phyloP scores from a whole-genome alignment of 2,888 invertebrate species.

The Cylindroiulus punctatus region DNA sequence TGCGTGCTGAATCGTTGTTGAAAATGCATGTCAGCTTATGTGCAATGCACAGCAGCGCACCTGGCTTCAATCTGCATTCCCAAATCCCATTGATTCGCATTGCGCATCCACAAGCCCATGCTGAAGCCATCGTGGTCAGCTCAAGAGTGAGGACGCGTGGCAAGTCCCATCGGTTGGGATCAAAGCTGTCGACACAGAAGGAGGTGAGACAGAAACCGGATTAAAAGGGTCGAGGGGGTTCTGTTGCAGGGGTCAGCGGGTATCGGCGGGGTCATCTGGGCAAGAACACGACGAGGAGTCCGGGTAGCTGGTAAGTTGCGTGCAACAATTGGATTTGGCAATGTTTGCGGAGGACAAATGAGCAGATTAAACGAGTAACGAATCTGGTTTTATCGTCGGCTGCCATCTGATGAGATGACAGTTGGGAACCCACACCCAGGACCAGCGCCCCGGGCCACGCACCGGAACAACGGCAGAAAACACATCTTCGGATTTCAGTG shows the following conservation, averaged over 20 bases:
- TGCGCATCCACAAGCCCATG: not conserved
- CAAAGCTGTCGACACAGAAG: conserved; percentile 21
- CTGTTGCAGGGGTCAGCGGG: not conserved
- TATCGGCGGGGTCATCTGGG: conserved; percentile 7
- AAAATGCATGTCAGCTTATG: too few relatives aligned
- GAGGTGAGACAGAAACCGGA: not conserved
- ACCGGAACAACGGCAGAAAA: conserved; percentile 15
- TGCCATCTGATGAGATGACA: conserved; percentile 24
- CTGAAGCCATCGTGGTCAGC: not conserved
- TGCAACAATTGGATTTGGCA: conserved; percentile 19
- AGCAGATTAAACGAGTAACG: conserved; percentile 42
- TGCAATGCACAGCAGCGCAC: not conserved
- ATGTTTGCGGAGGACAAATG: conserved; percentile 35
- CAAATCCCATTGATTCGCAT: not conserved
- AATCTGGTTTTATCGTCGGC: conserved; percentile 26
- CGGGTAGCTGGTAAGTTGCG: conserved; percentile 42
- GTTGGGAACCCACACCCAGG: conserved; percentile 38
- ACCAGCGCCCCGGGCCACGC: not conserved
- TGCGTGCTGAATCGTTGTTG: too few relatives aligned
- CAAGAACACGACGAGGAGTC: not conserved
- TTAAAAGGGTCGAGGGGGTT: conserved; percentile 21
- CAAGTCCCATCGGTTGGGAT: not conserved
- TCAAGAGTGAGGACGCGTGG: conserved; percentile 14
- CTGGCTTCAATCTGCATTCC: not conserved
- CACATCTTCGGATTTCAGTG: not conserved